Evolutionary conservation across 2,797 vertebrate genomes (phyloP), one percentile per base, ranked within the genome.

Genomic region (Taeniopygia guttata): DNA sequence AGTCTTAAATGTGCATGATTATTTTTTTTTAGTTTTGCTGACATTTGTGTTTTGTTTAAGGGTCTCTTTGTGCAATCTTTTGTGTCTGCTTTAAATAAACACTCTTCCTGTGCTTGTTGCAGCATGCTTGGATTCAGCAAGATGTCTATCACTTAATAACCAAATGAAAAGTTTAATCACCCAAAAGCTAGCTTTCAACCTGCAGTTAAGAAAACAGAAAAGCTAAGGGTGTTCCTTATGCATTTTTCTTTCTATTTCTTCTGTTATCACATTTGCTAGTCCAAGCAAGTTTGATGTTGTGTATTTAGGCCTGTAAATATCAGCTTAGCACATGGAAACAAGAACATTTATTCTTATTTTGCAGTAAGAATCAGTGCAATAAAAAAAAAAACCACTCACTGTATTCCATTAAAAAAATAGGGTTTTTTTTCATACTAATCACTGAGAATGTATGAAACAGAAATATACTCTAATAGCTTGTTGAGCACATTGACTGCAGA

Each of bases 111-210:
- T 82, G 87, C 97, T 93, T 96, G 94, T 95, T 93, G 92, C 52
- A 70, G 88, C 91, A 95, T 87, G 95, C 88, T 94, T 48, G 77
- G 84, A 91, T 97, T 95, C 88, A 94, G 80, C 66, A 90, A 97
- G 96, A 96, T 93, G 95, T 74, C 93, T 95, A 79, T 92, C 96
- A 96, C 96, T 97, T 97, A 97, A 96, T 96, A 97, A 96, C 96
- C 92, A 97, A 97, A 97, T 92, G 96, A 96, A 97, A 96, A 95
- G 87, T 95, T 96, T 96, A 96, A 97, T 96, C 96, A 95, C 94
- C 77, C 84, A 92, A 96, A 97, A 97, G 93, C 95, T 95, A 90
- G 87, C 95, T 96, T 97, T 96, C 95, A 97, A 97, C 88, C 92
- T 93, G 46, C 80, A 92, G 90, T 95, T 87, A 91, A 68, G 92